Base-by-base conservation (phyloP, 2,113 vertebrate species). In the Neoarius graeffei region DNA sequence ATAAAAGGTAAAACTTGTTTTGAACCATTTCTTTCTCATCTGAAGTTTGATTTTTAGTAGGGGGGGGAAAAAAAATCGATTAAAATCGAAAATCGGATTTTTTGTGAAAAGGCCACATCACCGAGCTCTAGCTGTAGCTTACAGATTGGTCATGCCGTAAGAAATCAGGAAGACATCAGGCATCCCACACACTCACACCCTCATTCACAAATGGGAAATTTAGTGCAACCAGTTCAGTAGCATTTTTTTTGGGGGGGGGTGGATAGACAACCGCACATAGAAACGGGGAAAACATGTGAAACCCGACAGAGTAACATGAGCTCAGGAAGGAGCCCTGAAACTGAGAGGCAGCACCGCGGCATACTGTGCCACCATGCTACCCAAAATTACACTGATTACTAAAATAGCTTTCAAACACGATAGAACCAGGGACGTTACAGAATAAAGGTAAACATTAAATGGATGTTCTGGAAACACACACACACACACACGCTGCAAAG, bases 71-170 rank as follows among this genome's bases (percentile, higher is more conserved):
- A 35, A 35, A 35, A 35, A 4, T 42, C 0, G 42, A 42, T 42
- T 42, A 42, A 42, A 42, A 42, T 42, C 42, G 42, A 42, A 42
- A 42, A 42, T 42, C 3, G 0, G 42, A 42, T 42, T 42, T 42
- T 42, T 42, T 42, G 42, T 42, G 42, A 4, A 4, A 42, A 42
- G 42, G 42, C 42, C 42, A 42, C 4, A 42, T 4, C 42, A 0
- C 42, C 42, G 3, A 42, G 42, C 42, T 42, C 42, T 42, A 42
- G 93, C 93, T 93, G 94, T 93, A 92, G 69, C 87, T 88, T 91
- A 85, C 84, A 87, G 77, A 83, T 62, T 81, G 89, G 90, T 88
- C 85, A 89, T 74, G 77, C 83, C 5, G 54, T 73, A 59, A 80
- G 57, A 42, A 88, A 87, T 74, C 79, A 66, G 87, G 87, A 86